Evolutionary conservation across 2,888 invertebrate species (phyloP), one percentile per base, ranked within the genome.

Genomic region (Carabus problematicus): DNA sequence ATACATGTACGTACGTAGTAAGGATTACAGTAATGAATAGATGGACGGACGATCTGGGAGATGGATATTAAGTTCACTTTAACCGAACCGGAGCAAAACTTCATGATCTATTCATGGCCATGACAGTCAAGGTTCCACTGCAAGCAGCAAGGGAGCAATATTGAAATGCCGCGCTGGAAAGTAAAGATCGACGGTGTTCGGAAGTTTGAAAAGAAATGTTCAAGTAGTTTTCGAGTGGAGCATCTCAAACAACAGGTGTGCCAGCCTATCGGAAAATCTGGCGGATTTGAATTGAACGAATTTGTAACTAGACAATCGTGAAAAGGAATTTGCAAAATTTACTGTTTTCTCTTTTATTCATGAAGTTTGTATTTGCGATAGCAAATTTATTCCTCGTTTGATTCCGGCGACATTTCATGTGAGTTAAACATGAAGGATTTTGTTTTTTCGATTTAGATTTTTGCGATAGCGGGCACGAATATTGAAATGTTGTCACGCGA

Each of bases 331-430:
- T 40, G 54, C 63, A 63, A 49, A 63, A 63, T 54, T 63, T 52
- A 19, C 1, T 8, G 63, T 40, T 14, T 63, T 41, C 54, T 63
- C 54, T 63, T 63, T 63, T 63, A 63, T 63, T 63, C 63, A 63
- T 63, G 63, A 63, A 63, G 54, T 63, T 63, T 63, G 39, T 63
- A 54, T 63, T 63, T 54, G 52, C n/a, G 16, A 40, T 6, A 54
- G 49, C 14, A 52, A 63, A 63, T 63, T 63, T 63, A 63, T 63
- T 63, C 63, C 39, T 29, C 29, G 29, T 29, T 29, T 29, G 29
- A 29, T 29, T 29, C 29, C 3, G 29, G 29, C 29, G 29, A 29
- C 29, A 6, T 29, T 29, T 29, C 29, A 29, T 29, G 29, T 29
- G 29, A 29, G 29, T 29, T 29, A 2, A 29, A 29, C 29, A 29